These are phyloP conservation scores for Scophthalmus maximus DNA, from an alignment of 2,113 vertebrate genomes.

Conservation along the genomic window DNA sequence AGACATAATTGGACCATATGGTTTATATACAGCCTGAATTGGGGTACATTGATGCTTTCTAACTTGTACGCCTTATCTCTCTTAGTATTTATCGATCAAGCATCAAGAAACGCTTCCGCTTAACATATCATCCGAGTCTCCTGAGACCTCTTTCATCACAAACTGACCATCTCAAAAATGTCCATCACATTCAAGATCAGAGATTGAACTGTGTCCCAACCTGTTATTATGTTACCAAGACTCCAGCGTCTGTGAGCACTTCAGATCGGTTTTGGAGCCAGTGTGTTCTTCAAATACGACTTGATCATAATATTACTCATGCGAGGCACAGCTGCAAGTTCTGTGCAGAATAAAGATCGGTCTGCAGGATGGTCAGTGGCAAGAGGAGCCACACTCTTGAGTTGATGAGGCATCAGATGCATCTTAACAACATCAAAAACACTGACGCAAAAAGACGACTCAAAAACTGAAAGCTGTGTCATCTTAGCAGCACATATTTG, in stretches of 20 bases:
- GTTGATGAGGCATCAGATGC: slow-evolving; percentile 16
- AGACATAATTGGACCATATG: no score
- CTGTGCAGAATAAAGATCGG: slow-evolving; percentile 31
- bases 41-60: not conserved
- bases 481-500: slow-evolving; percentile 3
- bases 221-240: not conserved
- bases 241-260: slow-evolving; percentile 29
- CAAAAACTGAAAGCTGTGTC: slow-evolving; percentile 10
- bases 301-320: slow-evolving; percentile 21
- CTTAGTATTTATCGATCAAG: not conserved
- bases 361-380: slow-evolving; percentile 36
- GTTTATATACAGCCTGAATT: not conserved
- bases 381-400: slow-evolving; percentile 28
- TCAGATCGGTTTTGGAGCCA: slow-evolving; percentile 20
- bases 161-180: not conserved
- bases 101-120: not conserved
- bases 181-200: not conserved
- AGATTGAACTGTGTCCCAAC: slow-evolving; percentile 1
- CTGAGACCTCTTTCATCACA: not conserved
- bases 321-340: slow-evolving; percentile 35
- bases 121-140: not conserved
- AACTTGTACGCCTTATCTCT: not conserved
- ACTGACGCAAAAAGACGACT: slow-evolving; percentile 3
- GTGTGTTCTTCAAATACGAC: slow-evolving; percentile 21
- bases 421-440: slow-evolving; percentile 25